Evolutionary conservation across 2,888 invertebrate species (phyloP), one percentile per base, ranked within the genome.

Genomic region (Teleogryllus oceanicus): DNA sequence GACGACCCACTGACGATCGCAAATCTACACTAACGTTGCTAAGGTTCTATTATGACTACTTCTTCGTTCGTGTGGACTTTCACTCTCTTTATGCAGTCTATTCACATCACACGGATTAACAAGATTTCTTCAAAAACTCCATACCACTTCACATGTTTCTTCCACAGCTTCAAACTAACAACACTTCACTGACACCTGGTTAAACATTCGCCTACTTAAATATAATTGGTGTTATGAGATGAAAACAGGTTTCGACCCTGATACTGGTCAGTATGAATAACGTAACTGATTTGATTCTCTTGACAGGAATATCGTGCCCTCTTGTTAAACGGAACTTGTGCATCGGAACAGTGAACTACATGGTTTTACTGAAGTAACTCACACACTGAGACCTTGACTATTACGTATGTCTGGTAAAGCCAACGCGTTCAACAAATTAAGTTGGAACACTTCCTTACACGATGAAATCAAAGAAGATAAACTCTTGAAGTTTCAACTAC

Each of bases 221-320:
- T 62, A n/a, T 62, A 62, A 62, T 62, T 62, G 62, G 62, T 62
- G 62, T 62, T 62, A 62, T n/a, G n/a, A 62, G 62, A 62, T 62
- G 62, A 13, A 62, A 13, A n/a, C n/a, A 18, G n/a, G 62, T n/a
- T 62, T 62, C 62, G 62, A 62, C 62, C 62, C 62, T 62, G 62
- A 62, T 62, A 18, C 62, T 62, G 62, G n/a, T 62, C 16, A 62
- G 62, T 62, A 62, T 13, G n/a, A 62, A 3, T 13, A 62, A 62
- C 13, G 5, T 18, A 62, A 62, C 62, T n/a, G n/a, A 62, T 18
- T 13, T 62, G 16, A n/a, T 62, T 62, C 62, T 18, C 62, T 62
- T 62, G 62, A 62, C 37, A 37, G 37, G 11, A 62, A 62, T 18
- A 62, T 62, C 62, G n/a, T 18, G 62, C n/a, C 16, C 13, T 62